A percentile compares a stretch with the other conserved stretches of the same genome.
Conservation (phyloP, 1,140 invertebrate species). For the Trichonephila clavipes region DNA sequence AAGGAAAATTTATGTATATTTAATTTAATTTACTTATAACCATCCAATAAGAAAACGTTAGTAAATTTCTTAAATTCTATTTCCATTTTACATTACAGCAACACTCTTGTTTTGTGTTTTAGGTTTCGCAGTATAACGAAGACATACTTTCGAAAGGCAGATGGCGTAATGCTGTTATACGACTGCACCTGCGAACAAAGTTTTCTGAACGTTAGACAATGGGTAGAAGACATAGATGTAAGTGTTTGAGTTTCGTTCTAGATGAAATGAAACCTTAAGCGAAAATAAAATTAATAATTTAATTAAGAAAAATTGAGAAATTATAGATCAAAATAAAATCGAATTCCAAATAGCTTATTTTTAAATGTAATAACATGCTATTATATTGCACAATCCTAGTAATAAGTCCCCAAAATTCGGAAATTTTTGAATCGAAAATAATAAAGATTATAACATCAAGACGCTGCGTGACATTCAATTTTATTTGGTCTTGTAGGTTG, state of each 20-base stretch:
- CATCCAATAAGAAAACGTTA: no score
- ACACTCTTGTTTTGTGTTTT: conserved; percentile 72
- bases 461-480: background rate
- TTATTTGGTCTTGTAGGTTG: conserved; percentile 61
- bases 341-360: background rate
- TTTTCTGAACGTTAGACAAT: conserved; percentile 85
- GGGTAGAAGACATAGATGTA: conserved; percentile 85
- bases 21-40: no score
- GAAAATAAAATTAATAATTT: no score
- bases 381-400: no score
- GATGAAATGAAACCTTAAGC: no score
- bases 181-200: conserved; percentile 86
- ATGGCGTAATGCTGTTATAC: conserved; percentile 87
- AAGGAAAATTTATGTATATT: no score
- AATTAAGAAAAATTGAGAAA: background rate
- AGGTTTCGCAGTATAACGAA: conserved; percentile 87
- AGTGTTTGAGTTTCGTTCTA: conserved; percentile 66
- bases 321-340: background rate
- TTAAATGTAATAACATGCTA: no score
- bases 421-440: no score
- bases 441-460: no score
- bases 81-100: no score
- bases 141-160: conserved; percentile 87
- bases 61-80: no score
- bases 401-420: no score